Evolutionary conservation across 2,888 invertebrate species (phyloP).

Genomic region (Ophion slaviceki): DNA sequence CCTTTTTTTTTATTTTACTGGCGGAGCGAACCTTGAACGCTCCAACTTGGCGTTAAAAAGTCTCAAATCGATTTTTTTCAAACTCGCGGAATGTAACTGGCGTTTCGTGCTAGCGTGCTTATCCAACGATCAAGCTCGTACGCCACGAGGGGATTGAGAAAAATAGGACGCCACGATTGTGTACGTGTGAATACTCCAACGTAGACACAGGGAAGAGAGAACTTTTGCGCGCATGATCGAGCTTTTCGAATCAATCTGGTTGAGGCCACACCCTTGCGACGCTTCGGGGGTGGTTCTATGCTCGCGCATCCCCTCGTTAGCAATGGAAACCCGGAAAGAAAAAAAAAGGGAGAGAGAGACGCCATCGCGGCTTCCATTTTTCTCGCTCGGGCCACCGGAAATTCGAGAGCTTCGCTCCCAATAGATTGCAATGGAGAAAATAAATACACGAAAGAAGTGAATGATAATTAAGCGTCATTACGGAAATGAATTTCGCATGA

Average conservation of each 20-base stretch:
- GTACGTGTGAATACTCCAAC: conserved; percentile 32
- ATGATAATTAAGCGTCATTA: background rate
- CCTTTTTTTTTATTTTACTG: no score
- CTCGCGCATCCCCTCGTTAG: conserved; percentile 48
- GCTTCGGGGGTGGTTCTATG: conserved; percentile 58
- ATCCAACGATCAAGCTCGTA: conserved; percentile 36
- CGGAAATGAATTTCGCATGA: background rate
- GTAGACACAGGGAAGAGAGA: conserved; percentile 69
- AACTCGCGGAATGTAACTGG: conserved; percentile 38
- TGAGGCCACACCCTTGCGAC: conserved; percentile 82
- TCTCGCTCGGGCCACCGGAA: conserved; percentile 5
- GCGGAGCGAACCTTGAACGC: no score
- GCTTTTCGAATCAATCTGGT: conserved; percentile 81
- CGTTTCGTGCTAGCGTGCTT: conserved; percentile 34
- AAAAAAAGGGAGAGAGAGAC: conserved; percentile 11
- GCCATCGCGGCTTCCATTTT: conserved; percentile 65
- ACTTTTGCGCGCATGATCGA: conserved; percentile 76
- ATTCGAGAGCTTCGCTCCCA: conserved; percentile 26
- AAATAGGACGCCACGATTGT: conserved; percentile 33
- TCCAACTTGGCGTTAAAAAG: background rate
- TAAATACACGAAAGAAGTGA: background rate
- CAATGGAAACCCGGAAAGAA: conserved; percentile 42
- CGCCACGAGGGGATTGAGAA: conserved; percentile 19
- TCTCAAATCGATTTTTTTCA: conserved; percentile 17
- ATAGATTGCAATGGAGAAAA: background rate